Evolutionary conservation across 1,140 invertebrate species (phyloP).

Genomic region (Rhysida immarginata): DNA sequence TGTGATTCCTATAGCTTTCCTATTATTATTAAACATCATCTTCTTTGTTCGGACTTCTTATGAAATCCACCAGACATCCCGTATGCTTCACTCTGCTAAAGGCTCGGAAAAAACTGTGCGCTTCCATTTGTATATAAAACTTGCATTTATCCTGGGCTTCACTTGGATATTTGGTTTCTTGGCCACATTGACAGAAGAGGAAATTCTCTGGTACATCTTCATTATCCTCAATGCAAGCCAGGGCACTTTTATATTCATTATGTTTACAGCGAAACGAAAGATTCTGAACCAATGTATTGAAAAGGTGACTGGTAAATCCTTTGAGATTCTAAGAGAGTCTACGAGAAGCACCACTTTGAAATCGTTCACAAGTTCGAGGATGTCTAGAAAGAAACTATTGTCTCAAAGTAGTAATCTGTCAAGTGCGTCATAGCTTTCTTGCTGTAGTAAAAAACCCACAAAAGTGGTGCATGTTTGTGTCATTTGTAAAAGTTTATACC

Average conservation of each 20-base stretch:
- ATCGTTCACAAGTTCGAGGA: no score
- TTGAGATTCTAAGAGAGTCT: no score
- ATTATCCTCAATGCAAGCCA: constrained; percentile 25
- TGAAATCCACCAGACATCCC: neutral
- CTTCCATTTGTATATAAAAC: constrained; percentile 33
- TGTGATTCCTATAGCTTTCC: constrained; percentile 19
- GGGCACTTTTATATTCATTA: constrained; percentile 33
- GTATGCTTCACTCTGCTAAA: neutral
- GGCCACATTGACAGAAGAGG: constrained; percentile 21
- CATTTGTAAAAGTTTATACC: no score
- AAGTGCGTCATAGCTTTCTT: no score
- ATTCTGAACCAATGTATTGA: neutral
- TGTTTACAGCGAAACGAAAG: constrained; percentile 31
- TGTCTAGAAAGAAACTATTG: no score
- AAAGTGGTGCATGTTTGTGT: no score
- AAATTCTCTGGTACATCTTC: constrained; percentile 24
- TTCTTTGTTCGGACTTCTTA: constrained; percentile 37
- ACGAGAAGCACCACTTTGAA: neutral
- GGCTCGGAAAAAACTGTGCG: constrained; percentile 14
- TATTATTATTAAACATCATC: constrained; percentile 33
- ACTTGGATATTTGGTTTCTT: constrained; percentile 37
- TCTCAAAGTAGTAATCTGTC: no score
- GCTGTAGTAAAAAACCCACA: no score
- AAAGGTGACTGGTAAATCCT: neutral
- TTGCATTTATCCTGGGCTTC: constrained; percentile 34